A percentile compares a stretch with the other conserved stretches of the same genome.
Conservation (phyloP, 1,140 invertebrate species). For the Tetramorium simillimum region DNA sequence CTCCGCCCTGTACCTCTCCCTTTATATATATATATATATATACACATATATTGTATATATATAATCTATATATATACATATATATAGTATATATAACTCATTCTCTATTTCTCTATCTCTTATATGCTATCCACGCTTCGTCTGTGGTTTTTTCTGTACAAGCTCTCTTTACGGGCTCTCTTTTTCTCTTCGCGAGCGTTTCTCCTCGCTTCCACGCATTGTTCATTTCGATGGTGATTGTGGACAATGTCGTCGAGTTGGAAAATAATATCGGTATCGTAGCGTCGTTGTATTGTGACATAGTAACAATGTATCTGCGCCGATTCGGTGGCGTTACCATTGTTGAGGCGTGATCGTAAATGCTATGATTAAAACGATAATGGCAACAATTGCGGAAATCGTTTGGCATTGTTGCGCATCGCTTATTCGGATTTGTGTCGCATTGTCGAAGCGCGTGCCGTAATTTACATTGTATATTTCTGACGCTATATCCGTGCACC, state of each 20-base stretch:
- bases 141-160: conserved; percentile 5
- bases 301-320: conserved; percentile 61
- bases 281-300: conserved; percentile 60
- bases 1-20: background rate
- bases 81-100: background rate
- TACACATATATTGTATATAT: no score
- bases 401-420: conserved; percentile 68
- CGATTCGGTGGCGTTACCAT: conserved; percentile 58
- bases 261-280: conserved; percentile 69
- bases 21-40: no score
- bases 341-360: conserved; percentile 62
- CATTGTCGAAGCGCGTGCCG: conserved; percentile 58
- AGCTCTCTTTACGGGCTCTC: conserved; percentile 27
- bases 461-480: conserved; percentile 64
- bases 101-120: conserved; percentile 6
- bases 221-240: conserved; percentile 67
- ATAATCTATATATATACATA: no score
- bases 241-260: conserved; percentile 64
- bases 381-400: conserved; percentile 69
- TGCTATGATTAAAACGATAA: conserved; percentile 73
- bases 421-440: conserved; percentile 50
- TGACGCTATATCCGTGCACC: conserved; percentile 27
- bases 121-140: background rate
- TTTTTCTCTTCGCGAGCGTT: conserved; percentile 43
- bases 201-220: conserved; percentile 62